Base-by-base conservation (phyloP, 2,888 invertebrate species). In the Unio delphinus region DNA sequence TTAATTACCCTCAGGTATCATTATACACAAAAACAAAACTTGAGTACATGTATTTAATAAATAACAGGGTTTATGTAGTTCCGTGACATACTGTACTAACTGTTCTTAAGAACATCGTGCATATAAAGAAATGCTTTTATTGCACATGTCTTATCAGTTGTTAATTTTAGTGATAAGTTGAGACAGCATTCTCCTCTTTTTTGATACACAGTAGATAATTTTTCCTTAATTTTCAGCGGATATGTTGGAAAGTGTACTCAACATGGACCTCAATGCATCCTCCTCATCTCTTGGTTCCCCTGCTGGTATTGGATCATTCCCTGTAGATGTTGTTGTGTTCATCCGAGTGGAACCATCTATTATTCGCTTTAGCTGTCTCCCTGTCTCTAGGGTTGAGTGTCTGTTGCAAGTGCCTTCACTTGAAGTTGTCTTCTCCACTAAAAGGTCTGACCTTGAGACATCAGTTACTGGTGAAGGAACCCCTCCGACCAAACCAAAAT, bases 311-410 rank as follows among this genome's bases (percentile, higher is more conserved):
- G 74, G 83, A 34, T 88, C 97, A 68, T 98, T 99, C 90, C 99
- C 99, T 0, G 98, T 99, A 0, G 99, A 99, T 91, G 98, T 99
- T 34, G 96, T 99, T 82, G 98, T 99, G 60, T 98, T 98, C 91
- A 96, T 99, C 91, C 96, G 97, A 90, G 98, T 99, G 94, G 97
- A 98, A 89, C 98, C 98, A 0, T 97, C 97, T 68, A 96, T 97
- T 0, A 96, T 98, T 90, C 92, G 98, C 72, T 99, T 99, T 91
- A 96, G 96, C 80, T 98, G 98, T 90, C 92, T 97, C 85, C 98
- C 98, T 0, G 95, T 97, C 0, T 97, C 97, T 7, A 92, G 97
- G 75, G 98, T 98, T 3, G 98, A 98, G 91, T 98, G 98, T 87
- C 94, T 98, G 93, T 92, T 98, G 76, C 96, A 97, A 89, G 92